Base-by-base conservation (phyloP, 2,888 invertebrate species). In the Teleiodes luculella region DNA sequence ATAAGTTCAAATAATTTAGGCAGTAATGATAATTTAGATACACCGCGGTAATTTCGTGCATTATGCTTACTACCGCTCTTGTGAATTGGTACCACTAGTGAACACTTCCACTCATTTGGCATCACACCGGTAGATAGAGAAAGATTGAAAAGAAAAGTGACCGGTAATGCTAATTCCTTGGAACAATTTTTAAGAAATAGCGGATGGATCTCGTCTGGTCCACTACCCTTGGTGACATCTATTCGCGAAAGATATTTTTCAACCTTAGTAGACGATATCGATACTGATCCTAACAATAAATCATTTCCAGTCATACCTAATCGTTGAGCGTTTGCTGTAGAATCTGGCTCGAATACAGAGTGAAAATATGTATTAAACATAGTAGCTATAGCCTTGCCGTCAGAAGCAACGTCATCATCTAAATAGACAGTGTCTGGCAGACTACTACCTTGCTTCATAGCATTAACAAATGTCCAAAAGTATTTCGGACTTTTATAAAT, bases 1-100 rank as follows among this genome's bases (percentile, higher is more conserved):
- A 59, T 46, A 7, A 30, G 39, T 36, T 57, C 55, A 37, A 57
- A 57, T 1, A 55, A 16, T 46, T 57, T 57, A 5, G 57, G 53
- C 1, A 57, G 13, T 3, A 33, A n/a, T 14, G 49, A 55, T 8
- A 59, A 8, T 41, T 53, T 55, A 18, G 52, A 57, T 11, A 57
- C 54, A 0, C 54, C 53, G 3, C 57, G 53, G 37, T 57, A 57
- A n/a, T 53, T 57, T 20, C 36, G 6, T 11, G 51, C 13, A 31
- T 55, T 16, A 31, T 52, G 50, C 30, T 51, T 57, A 30, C 52
- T 37, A 8, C 57, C 55, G 8, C 20, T 30, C 30, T 57, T 54
- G 28, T 24, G 24, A 3, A 57, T 54, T 8, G 57, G 54, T 7
- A 52, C 52, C 4, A 57, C 51, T 5, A 57, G 45, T 5, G 51